These are phyloP conservation scores for Molossus molossus DNA, from an alignment of 2,797 vertebrate genomes.

Conservation along the genomic window DNA sequence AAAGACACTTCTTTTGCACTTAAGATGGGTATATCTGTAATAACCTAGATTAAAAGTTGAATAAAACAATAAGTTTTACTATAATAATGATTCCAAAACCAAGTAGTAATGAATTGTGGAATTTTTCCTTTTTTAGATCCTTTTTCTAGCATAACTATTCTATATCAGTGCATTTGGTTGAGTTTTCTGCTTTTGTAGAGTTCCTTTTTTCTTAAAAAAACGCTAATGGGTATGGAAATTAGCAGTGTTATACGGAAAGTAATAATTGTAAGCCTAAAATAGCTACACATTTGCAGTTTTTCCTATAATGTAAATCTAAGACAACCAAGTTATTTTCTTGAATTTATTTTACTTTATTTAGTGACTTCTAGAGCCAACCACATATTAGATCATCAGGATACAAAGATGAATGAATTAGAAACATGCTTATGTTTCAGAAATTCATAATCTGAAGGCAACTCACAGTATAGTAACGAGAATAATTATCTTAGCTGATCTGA, in stretches of 20 bases:
- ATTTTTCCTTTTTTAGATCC: slow-evolving; percentile 21
- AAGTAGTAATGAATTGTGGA: slow-evolving; percentile 12
- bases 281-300: neutral
- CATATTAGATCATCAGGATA: neutral
- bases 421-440: neutral
- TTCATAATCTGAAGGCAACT: neutral
- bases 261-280: slow-evolving; percentile 21
- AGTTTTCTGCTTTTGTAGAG: slow-evolving; percentile 55
- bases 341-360: slow-evolving; percentile 37
- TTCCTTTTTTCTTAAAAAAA: neutral
- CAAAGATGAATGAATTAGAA: neutral
- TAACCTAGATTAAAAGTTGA: slow-evolving; percentile 45
- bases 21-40: neutral
- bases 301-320: slow-evolving; percentile 31
- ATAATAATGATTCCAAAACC: slow-evolving; percentile 46
- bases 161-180: neutral
- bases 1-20: neutral
- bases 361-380: slow-evolving; percentile 21
- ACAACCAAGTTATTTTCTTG: slow-evolving; percentile 25
- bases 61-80: neutral
- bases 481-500: neutral
- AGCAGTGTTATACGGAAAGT: slow-evolving; percentile 13
- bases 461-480: neutral
- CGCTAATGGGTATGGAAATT: neutral
- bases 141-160: neutral